A percentile compares a stretch with the other conserved stretches of the same genome.
These are phyloP conservation scores for Hemibagrus guttatus DNA, from an alignment of 2,797 vertebrate genomes.

Conservation along the genomic window DNA sequence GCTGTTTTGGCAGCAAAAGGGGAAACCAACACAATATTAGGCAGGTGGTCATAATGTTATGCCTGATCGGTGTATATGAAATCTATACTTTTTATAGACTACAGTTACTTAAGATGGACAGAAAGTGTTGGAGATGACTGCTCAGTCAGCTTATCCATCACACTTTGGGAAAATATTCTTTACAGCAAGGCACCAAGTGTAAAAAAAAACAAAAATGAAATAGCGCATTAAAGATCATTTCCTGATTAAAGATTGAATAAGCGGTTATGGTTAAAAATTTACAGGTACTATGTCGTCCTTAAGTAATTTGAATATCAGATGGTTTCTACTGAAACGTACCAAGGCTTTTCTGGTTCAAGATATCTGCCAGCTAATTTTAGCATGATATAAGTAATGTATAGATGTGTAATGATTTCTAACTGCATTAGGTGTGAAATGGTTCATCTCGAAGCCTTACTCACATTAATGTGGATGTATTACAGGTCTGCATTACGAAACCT, in stretches of 20 bases:
- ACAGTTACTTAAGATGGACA: not conserved
- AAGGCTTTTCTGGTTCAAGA: not conserved
- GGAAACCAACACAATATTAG: too few relatives aligned
- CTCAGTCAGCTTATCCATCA: too few relatives aligned
- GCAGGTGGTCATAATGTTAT: too few relatives aligned
- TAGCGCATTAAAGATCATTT: not conserved
- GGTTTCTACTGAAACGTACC: not conserved
- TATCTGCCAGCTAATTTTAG: not conserved
- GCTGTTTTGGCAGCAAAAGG: too few relatives aligned
- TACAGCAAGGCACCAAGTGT: not conserved
- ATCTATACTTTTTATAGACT: not conserved
- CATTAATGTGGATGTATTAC: not conserved
- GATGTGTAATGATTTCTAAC: not conserved
- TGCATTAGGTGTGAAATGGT: not conserved
- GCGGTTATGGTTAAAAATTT: not conserved
- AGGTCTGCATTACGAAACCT: not conserved
- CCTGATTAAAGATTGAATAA: not conserved
- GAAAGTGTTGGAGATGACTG: too few relatives aligned
- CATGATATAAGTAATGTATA: not conserved
- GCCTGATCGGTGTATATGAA: not conserved
- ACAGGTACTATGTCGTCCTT: not conserved
- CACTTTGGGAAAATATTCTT: too few relatives aligned
- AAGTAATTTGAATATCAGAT: not conserved
- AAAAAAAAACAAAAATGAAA: not conserved
- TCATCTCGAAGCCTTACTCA: not conserved